A percentile compares a stretch with the other conserved stretches of the same genome.
Conservation (phyloP, 2,888 invertebrate genomes). For the Drosophila yooni region DNA sequence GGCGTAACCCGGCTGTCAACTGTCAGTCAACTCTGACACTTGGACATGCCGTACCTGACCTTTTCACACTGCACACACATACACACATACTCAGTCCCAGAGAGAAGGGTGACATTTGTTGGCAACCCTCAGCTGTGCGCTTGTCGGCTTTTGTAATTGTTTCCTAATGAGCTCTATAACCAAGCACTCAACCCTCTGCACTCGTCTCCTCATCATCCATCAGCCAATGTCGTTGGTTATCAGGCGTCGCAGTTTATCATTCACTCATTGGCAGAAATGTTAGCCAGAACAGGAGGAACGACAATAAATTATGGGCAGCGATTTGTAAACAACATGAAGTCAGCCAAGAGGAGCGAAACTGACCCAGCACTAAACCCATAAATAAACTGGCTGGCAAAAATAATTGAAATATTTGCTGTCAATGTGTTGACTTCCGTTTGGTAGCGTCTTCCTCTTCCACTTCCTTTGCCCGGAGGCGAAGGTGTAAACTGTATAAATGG, state of each 20-base stretch:
- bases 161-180: slow-evolving; percentile 69
- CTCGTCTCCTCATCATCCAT: slow-evolving; percentile 23
- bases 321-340: slow-evolving; percentile 74
- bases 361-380: slow-evolving; percentile 52
- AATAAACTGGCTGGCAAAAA: slow-evolving; percentile 61
- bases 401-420: slow-evolving; percentile 81
- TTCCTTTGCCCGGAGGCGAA: slow-evolving; percentile 65
- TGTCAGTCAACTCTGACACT: slow-evolving; percentile 69
- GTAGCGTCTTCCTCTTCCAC: slow-evolving; percentile 4
- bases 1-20: slow-evolving; percentile 68
- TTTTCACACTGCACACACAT: slow-evolving; percentile 43
- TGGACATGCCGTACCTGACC: slow-evolving; percentile 71
- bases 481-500: slow-evolving; percentile 79
- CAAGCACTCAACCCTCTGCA: slow-evolving; percentile 1
- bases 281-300: slow-evolving; percentile 57
- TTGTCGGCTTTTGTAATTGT: slow-evolving; percentile 65
- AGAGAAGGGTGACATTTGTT: slow-evolving; percentile 53
- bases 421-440: slow-evolving; percentile 75
- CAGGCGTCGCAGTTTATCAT: slow-evolving; percentile 70
- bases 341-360: slow-evolving; percentile 32
- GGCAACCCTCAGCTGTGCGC: slow-evolving; percentile 60
- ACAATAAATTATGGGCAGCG: slow-evolving; percentile 74
- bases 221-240: slow-evolving; percentile 57
- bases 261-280: slow-evolving; percentile 67
- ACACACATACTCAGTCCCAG: background rate